phyloP scores from a whole-genome alignment of 2,113 vertebrate species.

The Ardeotis arabs region DNA sequence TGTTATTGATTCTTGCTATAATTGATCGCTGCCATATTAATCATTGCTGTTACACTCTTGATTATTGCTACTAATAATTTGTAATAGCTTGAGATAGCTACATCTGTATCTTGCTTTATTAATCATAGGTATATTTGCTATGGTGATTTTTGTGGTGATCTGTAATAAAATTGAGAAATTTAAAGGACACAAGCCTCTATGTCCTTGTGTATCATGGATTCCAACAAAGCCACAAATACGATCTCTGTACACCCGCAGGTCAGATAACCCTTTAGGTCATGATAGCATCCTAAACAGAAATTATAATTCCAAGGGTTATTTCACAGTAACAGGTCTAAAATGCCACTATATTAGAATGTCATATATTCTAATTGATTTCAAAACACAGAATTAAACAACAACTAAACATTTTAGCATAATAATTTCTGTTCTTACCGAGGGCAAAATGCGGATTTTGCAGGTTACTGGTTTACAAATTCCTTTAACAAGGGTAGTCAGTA shows the following conservation, averaged over 20 bases:
- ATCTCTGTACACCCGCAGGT: background rate
- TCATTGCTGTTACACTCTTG: background rate
- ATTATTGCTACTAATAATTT: background rate
- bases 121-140: background rate
- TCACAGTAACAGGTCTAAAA: background rate
- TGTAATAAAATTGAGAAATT: background rate
- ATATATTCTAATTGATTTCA: background rate
- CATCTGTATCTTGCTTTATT: background rate
- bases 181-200: background rate
- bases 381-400: background rate
- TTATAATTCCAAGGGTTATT: background rate
- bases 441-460: slow-evolving; percentile 95
- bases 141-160: background rate
- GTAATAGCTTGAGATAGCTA: background rate
- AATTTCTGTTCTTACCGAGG: slow-evolving; percentile 80
- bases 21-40: background rate
- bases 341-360: background rate
- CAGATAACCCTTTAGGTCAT: background rate
- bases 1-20: background rate
- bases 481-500: slow-evolving; percentile 87
- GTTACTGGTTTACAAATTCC: slow-evolving; percentile 89
- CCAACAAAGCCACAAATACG: rapidly evolving
- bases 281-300: background rate
- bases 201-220: background rate
- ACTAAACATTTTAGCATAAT: background rate